phyloP scores from a whole-genome alignment of 2,113 vertebrate genomes.

The Spermophilus dauricus region DNA sequence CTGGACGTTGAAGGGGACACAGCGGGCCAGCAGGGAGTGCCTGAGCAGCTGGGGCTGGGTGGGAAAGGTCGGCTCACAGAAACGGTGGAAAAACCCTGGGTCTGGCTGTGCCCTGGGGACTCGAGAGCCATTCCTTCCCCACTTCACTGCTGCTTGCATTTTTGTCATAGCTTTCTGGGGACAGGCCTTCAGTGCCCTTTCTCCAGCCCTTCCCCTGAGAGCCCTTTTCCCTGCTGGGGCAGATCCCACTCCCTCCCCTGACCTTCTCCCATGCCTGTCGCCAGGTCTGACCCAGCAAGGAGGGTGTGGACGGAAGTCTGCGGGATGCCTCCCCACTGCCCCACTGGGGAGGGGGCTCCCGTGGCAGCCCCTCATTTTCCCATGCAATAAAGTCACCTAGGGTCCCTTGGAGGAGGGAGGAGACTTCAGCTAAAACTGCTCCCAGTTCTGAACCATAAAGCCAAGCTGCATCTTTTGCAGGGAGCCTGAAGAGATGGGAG shows the following conservation, averaged over 20 bases:
- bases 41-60: neutral
- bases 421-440: no score
- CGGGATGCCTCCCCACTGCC: neutral
- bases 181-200: neutral
- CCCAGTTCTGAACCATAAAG: neutral
- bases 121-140: neutral
- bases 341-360: neutral
- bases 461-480: neutral
- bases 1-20: neutral
- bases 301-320: neutral
- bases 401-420: neutral
- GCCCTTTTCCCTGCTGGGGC: neutral
- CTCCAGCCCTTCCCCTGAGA: neutral
- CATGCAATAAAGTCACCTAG: neutral
- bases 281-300: neutral
- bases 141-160: neutral
- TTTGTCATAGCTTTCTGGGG: constrained; percentile 46
- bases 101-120: neutral
- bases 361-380: no score
- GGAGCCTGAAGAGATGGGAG: accelerated
- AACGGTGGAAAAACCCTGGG: neutral
- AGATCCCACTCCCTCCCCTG: neutral
- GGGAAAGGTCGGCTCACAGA: neutral
- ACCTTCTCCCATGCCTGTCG: neutral
- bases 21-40: neutral